These are phyloP conservation scores for Papilio glaucus DNA, from an alignment of 1,140 invertebrate species.

Conservation along the genomic window DNA sequence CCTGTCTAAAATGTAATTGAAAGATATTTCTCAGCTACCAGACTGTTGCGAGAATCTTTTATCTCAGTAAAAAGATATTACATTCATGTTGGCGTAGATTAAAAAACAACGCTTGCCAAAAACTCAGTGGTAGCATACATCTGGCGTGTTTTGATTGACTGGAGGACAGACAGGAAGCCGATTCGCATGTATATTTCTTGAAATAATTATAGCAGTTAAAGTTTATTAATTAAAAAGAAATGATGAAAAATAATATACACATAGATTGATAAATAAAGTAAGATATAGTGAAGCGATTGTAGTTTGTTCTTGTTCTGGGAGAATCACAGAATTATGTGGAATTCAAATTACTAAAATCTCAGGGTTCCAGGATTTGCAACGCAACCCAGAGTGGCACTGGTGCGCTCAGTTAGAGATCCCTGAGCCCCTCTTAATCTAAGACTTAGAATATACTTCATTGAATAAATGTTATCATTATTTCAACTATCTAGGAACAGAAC, in stretches of 20 bases:
- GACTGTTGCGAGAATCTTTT: slow-evolving; percentile 22
- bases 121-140: slow-evolving; percentile 7
- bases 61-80: slow-evolving; percentile 35
- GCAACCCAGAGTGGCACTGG: no score
- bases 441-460: no score
- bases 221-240: neutral
- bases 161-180: neutral
- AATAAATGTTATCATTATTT: no score
- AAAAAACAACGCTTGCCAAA: slow-evolving; percentile 32
- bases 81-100: slow-evolving; percentile 31
- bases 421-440: no score
- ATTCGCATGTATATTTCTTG: neutral
- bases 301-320: no score
- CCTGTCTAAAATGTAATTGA: slow-evolving; percentile 19
- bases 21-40: slow-evolving; percentile 28
- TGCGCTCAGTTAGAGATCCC: no score
- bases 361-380: no score
- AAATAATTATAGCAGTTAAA: neutral
- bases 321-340: no score
- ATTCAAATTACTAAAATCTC: no score
- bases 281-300: neutral
- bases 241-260: neutral
- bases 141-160: slow-evolving; percentile 30
- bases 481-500: no score
- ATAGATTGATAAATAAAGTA: neutral